phyloP scores from a whole-genome alignment of 1,140 invertebrate genomes.

The Zaprionus taronus region DNA sequence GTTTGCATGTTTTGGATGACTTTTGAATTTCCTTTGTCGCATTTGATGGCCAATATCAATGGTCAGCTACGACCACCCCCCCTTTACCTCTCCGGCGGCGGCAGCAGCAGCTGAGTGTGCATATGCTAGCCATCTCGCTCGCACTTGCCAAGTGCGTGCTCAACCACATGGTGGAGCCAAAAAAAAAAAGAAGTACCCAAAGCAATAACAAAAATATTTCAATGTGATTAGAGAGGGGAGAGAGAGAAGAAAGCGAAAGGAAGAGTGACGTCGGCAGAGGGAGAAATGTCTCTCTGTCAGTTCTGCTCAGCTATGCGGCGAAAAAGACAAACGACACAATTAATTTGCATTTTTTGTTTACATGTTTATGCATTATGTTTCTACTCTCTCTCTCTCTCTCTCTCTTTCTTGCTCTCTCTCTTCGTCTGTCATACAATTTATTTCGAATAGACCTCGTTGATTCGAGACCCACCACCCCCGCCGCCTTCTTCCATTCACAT shows the following conservation, averaged over 20 bases:
- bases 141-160: constrained; percentile 24
- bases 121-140: constrained; percentile 45
- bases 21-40: constrained; percentile 38
- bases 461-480: background rate
- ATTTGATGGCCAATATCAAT: constrained; percentile 51
- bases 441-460: background rate
- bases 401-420: background rate
- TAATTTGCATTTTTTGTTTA: constrained; percentile 49
- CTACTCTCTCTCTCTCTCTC: background rate
- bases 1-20: constrained; percentile 7
- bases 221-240: constrained; percentile 22
- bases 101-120: constrained; percentile 52
- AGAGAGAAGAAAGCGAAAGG: background rate
- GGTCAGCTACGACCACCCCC: constrained; percentile 17
- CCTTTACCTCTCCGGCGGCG: background rate
- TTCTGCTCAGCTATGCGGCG: constrained; percentile 21
- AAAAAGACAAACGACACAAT: constrained; percentile 22
- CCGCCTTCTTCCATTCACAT: background rate
- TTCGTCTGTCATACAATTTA: constrained; percentile 3
- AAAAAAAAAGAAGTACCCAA: constrained; percentile 18
- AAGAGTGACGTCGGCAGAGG: too few relatives aligned
- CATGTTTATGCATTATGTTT: constrained; percentile 11
- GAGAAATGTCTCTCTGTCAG: background rate
- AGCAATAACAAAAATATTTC: constrained; percentile 52
- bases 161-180: constrained; percentile 49